Base-by-base conservation (phyloP, 2,888 invertebrate genomes). In the Phyllotreta striolata region DNA sequence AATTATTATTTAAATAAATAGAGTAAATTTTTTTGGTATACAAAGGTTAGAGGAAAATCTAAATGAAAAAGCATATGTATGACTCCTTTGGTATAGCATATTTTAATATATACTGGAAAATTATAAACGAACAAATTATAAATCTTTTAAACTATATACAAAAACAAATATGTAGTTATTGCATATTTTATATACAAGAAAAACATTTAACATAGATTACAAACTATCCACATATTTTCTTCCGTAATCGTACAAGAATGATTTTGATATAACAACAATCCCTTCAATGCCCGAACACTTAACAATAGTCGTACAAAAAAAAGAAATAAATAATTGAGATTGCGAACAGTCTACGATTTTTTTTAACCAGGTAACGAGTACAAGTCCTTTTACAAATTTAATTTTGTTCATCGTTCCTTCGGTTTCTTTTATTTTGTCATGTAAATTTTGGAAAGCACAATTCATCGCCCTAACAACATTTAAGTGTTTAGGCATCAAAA, bases 31-130 rank as follows among this genome's bases (percentile, higher is more conserved):
- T 10, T 41, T 41, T 41, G 41, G n/a, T 41, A 10, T 41, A 10
- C 3, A 41, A n/a, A 12, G 35, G 35, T 13, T 37, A 39, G 9
- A 8, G 5, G 40, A 24, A 47, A 14, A 47, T 1, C 9, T 12
- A 56, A 66, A 67, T 67, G 39, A 68, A 67, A 67, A 62, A 54
- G 62, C 54, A 62, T 66, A 46, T 66, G 66, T 70, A 70, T 67
- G 70, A 71, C 72, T 71, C 78, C 81, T 81, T 81, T 81, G 81
- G 81, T 80, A 80, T 81, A 79, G 76, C 69, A 72, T 68, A 73
- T 72, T 73, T 69, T 63, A 70, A 63, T 66, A 65, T 66, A 70
- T 66, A 70, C 70, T 73, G 70, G 73, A 72, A 74, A 76, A 73
- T 71, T 72, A 70, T 64, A 67, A 72, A 74, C 74, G 73, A 76